These are phyloP conservation scores for Holacanthella duospinosa DNA, from an alignment of 2,888 invertebrate genomes.

Conservation along the genomic window DNA sequence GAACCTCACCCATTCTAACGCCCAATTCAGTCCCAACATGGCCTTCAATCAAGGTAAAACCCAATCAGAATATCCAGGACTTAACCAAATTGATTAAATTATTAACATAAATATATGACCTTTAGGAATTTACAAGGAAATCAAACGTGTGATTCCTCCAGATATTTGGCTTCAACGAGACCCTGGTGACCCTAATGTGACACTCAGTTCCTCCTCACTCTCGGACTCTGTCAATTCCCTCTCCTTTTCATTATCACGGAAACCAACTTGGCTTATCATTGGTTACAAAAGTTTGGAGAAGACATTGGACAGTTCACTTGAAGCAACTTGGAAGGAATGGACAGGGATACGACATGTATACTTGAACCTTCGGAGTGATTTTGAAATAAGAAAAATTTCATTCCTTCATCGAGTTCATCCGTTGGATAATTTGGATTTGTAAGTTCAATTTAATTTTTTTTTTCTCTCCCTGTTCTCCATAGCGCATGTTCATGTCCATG, in stretches of 20 bases:
- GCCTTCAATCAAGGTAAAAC: slow-evolving; percentile 26
- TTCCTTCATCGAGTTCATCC: slow-evolving; percentile 42
- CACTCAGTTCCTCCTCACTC: slow-evolving; percentile 2
- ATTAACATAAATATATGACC: background rate
- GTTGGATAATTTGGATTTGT: slow-evolving; percentile 40
- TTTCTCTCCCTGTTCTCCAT: background rate
- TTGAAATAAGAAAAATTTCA: slow-evolving; percentile 42
- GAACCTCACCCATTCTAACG: slow-evolving; percentile 17
- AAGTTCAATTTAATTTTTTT: background rate
- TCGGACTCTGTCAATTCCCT: background rate
- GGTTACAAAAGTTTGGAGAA: slow-evolving; percentile 43
- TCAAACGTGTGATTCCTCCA: slow-evolving; percentile 40
- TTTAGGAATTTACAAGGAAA: slow-evolving; percentile 41
- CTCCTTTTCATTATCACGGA: background rate
- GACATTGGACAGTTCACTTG: slow-evolving; percentile 39
- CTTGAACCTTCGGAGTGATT: slow-evolving; percentile 42
- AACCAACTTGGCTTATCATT: slow-evolving; percentile 37
- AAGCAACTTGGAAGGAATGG: slow-evolving; percentile 45
- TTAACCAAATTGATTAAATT: background rate
- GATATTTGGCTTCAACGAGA: slow-evolving; percentile 37
- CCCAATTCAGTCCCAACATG: slow-evolving; percentile 14
- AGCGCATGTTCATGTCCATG: background rate
- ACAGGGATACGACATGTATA: slow-evolving; percentile 44
- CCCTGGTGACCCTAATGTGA: background rate
- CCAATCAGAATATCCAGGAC: no score